Base-by-base conservation (phyloP, 2,888 invertebrate species). In the Tuta absoluta region DNA sequence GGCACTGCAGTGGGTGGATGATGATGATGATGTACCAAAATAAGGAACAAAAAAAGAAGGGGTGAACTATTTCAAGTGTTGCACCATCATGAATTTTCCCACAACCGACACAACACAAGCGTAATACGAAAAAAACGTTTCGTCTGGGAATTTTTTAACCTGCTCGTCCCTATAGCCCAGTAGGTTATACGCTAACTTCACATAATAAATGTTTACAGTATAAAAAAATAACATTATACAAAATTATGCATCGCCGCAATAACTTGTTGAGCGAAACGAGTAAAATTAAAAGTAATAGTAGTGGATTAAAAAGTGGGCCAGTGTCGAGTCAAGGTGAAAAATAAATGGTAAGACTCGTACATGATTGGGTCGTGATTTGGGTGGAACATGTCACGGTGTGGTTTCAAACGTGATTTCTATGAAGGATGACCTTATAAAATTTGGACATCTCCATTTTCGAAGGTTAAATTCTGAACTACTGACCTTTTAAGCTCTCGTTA, bases 241-340 rank as follows among this genome's bases (percentile, higher is more conserved):
- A 33, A 33, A 14, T 17, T 56, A 24, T 33, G 33, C 56, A 56
- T 28, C 56, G 24, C 56, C 14, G n/a, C n/a, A 33, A 0, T 17
- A 37, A 62, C 51, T 23, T 45, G 45, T 24, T 24, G 45, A 41
- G 24, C 38, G 2, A 23, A 70, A 68, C 67, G 64, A 68, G 68
- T 67, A 69, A 78, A 76, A 80, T 73, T 68, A 83, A 83, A 85
- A 84, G 83, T 78, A 75, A 73, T 71, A 66, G 71, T 70, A 69
- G 57, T 64, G 72, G 71, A 68, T 72, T 72, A 72, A 67, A 68
- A 83, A 77, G 75, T 82, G 59, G 82, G 85, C 76, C 85, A 83
- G 69, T 78, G 82, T 75, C 79, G 66, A 74, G 73, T 71, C 85
- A 82, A 84, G 83, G 83, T 67, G 70, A 79, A 68, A 41, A n/a